A percentile compares a stretch with the other conserved stretches of the same genome.
Evolutionary conservation across 2,113 vertebrate species (phyloP).

Genomic region (Sylvietta virens): DNA sequence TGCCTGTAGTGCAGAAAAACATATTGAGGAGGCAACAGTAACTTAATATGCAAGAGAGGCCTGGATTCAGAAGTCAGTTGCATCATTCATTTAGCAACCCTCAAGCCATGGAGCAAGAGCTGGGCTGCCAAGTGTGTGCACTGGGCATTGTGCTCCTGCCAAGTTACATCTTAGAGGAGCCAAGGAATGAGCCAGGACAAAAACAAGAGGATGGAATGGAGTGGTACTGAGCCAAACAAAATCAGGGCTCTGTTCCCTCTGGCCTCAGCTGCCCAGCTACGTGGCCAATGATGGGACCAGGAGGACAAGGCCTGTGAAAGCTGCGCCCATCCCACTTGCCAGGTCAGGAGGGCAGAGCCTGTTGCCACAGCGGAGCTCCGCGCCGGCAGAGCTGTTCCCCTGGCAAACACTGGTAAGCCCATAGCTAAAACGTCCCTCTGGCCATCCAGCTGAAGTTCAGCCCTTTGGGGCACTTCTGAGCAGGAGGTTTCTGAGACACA

Average conservation of each 20-base stretch:
- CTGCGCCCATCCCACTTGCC: background rate
- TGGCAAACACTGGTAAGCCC: background rate
- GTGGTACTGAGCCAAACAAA: background rate
- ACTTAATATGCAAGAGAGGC: slow-evolving; percentile 29
- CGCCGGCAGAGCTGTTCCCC: fast-evolving
- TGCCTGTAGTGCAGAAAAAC: slow-evolving; percentile 2
- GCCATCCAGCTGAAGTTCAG: background rate
- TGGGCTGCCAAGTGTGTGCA: slow-evolving; percentile 20
- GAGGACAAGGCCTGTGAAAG: background rate
- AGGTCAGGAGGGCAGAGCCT: background rate
- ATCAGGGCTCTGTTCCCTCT: background rate
- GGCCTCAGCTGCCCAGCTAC: background rate
- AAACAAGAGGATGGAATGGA: background rate
- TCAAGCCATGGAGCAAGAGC: background rate
- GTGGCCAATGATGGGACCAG: background rate
- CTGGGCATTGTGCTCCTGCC: slow-evolving; percentile 37
- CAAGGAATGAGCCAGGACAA: slow-evolving; percentile 17
- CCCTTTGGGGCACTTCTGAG: background rate
- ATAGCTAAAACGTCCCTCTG: background rate
- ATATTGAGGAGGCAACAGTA: slow-evolving; percentile 29
- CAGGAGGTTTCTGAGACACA: background rate
- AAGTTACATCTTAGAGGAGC: background rate
- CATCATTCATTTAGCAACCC: slow-evolving; percentile 53
- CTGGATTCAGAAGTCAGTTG: slow-evolving; percentile 33
- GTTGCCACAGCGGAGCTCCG: background rate